Base-by-base conservation (phyloP, 2,888 invertebrate genomes). In the Halocaridina rubra region DNA sequence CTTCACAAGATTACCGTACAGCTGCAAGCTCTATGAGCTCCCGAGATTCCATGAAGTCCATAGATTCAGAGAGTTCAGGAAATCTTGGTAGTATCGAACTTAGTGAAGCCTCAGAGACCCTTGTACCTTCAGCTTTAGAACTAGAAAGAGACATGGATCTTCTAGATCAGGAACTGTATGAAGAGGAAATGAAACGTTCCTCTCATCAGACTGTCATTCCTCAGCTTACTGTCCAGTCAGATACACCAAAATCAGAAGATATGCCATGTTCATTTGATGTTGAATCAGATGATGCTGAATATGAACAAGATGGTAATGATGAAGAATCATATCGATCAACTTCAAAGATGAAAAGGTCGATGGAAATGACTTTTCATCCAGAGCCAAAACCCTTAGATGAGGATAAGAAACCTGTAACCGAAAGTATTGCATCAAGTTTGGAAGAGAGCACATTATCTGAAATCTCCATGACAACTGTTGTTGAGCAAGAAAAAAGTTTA, bases 61-160 rank as follows among this genome's bases (percentile, higher is more conserved):
- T 97, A 64, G 96, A 96, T 90, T 97, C 97, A 1, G 95, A 97
- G 91, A 96, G 95, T 88, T 97, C 97, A 0, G 96, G 96, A 22
- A 95, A 97, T 91, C 92, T 97, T 82, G 96, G 95, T 0, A 97
- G 97, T 90, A 94, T 97, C 88, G 97, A 97, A 91, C 91, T 92
- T 71, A 97, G 97, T 39, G 98, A 98, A 91, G 93, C 95, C 30
- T 97, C 97, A 0, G 98, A 98, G 92, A 98, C 98, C 1, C 91
- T 98, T 8, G 95, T 98, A 10, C 96, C 97, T 16, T 97, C 98
- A 1, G 95, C 95, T 8, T 94, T 95, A 90, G 97, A 97, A 90
- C 91, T 95, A 74, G 94, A 95, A 90, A 94, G 94, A 89, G 95
- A 88, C 61, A 88, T 88, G 88, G 88, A 88, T 29, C 69, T 88